A percentile compares a stretch with the other conserved stretches of the same genome.
Evolutionary conservation across 1,140 invertebrate species (phyloP).

Genomic region (Trichogramma pretiosum): DNA sequence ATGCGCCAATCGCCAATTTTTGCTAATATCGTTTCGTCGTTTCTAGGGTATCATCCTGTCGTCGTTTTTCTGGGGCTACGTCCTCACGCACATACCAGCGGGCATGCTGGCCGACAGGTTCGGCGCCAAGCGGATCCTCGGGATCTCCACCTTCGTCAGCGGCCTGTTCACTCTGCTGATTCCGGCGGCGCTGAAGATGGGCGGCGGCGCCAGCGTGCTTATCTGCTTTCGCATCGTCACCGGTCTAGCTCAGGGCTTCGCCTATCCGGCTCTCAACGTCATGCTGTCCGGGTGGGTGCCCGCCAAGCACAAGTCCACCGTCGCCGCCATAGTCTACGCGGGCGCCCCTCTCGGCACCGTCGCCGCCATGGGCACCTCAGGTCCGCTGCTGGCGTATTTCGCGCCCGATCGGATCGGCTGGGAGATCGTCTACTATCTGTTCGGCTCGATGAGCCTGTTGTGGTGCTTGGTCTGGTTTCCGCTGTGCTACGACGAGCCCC

Average conservation of each 20-base stretch:
- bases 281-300: constrained; percentile 69
- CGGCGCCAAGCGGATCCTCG: constrained; percentile 68
- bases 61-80: constrained; percentile 55
- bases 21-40: not conserved
- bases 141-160: constrained; percentile 64
- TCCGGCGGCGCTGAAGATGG: constrained; percentile 49
- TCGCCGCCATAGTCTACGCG: constrained; percentile 64
- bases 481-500: constrained; percentile 70
- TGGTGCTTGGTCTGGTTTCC: constrained; percentile 69
- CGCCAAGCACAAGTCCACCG: constrained; percentile 58
- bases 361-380: constrained; percentile 63
- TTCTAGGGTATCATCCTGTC: constrained; percentile 51
- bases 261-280: constrained; percentile 65
- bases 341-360: constrained; percentile 65
- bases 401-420: constrained; percentile 54
- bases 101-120: constrained; percentile 63
- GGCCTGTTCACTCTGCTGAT: constrained; percentile 66
- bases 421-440: constrained; percentile 74
- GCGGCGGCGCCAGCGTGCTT: constrained; percentile 52
- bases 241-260: constrained; percentile 68
- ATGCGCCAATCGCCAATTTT: not conserved
- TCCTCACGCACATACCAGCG: constrained; percentile 51
- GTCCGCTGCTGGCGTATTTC: constrained; percentile 57
- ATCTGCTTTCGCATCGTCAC: constrained; percentile 59
- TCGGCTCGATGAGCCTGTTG: constrained; percentile 62